These are phyloP conservation scores for Oophaga pumilio DNA, from an alignment of 2,113 vertebrate genomes.

Conservation along the genomic window DNA sequence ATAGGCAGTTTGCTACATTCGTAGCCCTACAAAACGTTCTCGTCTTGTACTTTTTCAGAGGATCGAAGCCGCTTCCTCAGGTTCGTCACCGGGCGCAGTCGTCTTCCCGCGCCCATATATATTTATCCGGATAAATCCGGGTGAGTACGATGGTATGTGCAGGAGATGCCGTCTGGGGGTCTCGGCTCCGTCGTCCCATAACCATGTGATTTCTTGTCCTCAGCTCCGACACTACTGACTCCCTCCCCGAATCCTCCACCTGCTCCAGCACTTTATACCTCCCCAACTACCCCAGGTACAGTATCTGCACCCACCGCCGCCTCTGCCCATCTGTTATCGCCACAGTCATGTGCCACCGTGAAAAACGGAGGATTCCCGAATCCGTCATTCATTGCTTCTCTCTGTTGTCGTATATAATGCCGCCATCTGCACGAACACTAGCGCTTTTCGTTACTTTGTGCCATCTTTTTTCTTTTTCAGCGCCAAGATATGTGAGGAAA, in stretches of 20 bases:
- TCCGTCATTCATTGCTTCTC: too few relatives aligned
- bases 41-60: constrained; percentile 75
- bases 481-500: constrained; percentile 94
- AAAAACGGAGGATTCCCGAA: too few relatives aligned
- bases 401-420: too few relatives aligned
- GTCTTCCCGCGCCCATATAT: constrained; percentile 94
- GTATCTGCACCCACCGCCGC: constrained; percentile 10
- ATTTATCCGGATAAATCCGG: constrained; percentile 94
- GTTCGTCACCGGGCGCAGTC: constrained; percentile 95
- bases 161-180: neutral
- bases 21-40: neutral
- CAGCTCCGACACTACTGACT: constrained; percentile 93
- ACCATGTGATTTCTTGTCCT: neutral
- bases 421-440: too few relatives aligned
- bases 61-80: constrained; percentile 96
- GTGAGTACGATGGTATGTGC: constrained; percentile 69
- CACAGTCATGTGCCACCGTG: too few relatives aligned
- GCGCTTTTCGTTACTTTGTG: neutral
- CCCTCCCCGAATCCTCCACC: constrained; percentile 93
- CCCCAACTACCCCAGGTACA: constrained; percentile 91
- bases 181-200: neutral
- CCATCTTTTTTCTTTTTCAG: constrained; percentile 64
- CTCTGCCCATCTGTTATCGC: neutral
- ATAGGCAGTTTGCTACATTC: neutral
- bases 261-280: constrained; percentile 96